Percentiles rank a stretch among this genome's conserved stretches.
Conservation (phyloP, 2,113 vertebrate species). For the Motacilla alba region DNA sequence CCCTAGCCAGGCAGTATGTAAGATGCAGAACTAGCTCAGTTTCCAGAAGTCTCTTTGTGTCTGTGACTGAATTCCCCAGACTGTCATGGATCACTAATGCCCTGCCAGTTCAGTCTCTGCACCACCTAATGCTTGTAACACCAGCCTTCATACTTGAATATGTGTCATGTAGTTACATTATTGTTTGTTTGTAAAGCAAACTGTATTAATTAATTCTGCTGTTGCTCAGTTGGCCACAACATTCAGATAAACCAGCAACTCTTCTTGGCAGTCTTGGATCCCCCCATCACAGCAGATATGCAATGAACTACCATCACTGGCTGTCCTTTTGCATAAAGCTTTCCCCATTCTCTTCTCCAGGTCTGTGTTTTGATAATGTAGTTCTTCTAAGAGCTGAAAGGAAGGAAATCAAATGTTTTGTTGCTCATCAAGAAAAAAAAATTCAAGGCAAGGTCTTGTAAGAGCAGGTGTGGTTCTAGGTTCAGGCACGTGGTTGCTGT, state of each 20-base stretch:
- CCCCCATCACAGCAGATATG: not conserved
- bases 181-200: not conserved
- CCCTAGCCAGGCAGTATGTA: accelerated
- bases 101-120: not conserved
- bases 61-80: not conserved
- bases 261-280: not conserved
- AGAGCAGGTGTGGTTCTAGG: not conserved
- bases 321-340: not conserved
- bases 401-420: not conserved
- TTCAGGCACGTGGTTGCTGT: not conserved
- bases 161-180: not conserved
- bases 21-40: not conserved
- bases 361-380: not conserved
- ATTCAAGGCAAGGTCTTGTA: not conserved
- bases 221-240: not conserved
- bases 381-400: not conserved
- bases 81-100: not conserved
- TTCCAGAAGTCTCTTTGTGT: not conserved
- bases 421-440: not conserved
- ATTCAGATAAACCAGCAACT: not conserved
- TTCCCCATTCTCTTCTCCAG: not conserved
- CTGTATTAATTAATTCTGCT: not conserved
- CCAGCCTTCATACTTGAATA: not conserved
- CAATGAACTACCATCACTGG: not conserved
- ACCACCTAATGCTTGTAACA: not conserved